These are phyloP conservation scores for Drosophila parvula DNA, from an alignment of 1,140 invertebrate genomes.

Conservation along the genomic window DNA sequence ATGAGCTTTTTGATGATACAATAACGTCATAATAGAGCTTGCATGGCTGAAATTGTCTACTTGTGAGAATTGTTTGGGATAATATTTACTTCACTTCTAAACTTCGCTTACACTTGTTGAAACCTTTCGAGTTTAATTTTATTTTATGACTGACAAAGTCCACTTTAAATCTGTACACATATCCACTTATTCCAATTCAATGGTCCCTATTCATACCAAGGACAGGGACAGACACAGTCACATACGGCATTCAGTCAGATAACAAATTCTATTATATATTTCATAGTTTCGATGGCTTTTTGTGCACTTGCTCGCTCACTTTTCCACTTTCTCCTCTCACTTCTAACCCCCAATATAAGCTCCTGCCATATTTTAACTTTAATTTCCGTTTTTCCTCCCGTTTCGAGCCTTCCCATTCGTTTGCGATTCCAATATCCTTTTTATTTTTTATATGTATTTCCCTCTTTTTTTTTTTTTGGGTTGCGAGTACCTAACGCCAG, in stretches of 20 bases:
- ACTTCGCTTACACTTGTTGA: not conserved
- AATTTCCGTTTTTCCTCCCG: constrained; percentile 62
- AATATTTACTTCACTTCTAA: no score
- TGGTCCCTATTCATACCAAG: not conserved
- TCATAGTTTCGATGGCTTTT: constrained; percentile 26
- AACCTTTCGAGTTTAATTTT: not conserved
- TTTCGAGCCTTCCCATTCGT: constrained; percentile 34
- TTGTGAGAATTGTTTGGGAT: no score
- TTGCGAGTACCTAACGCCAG: constrained; percentile 63
- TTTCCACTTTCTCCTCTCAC: constrained; percentile 27
- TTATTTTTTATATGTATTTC: constrained; percentile 19
- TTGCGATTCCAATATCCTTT: constrained; percentile 58
- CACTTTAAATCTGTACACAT: not conserved
- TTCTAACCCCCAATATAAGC: constrained; percentile 23
- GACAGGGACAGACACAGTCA: not conserved
- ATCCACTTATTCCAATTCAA: constrained; percentile 36
- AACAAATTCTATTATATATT: constrained; percentile 5
- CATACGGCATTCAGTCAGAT: constrained; percentile 15
- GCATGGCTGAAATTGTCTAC: no score
- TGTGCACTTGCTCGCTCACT: constrained; percentile 30
- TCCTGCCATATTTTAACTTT: constrained; percentile 71
- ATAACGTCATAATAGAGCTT: no score
- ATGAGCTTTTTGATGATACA: no score
- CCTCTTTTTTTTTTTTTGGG: constrained; percentile 19
- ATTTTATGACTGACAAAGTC: constrained; percentile 8